Base-by-base conservation (phyloP, 1,140 invertebrate genomes). In the Arctopsyche grandis region DNA sequence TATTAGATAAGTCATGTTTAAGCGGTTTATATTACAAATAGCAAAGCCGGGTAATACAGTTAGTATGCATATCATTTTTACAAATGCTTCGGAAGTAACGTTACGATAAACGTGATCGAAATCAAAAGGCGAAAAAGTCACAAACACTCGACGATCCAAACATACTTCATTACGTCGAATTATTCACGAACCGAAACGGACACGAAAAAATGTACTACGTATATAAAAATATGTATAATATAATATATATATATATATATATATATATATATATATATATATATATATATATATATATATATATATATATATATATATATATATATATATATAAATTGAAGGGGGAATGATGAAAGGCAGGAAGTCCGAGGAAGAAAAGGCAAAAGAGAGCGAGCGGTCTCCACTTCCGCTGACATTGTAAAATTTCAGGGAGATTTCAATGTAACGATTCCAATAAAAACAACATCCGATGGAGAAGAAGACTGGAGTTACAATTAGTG, bases 401-500 rank as follows among this genome's bases (percentile, higher is more conserved):
- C 24, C 5, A 29, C n/a, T 14, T 19, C 24, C 19, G 71, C 71
- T 74, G 71, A 74, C 71, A 52, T n/a, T 74, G 71, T 74, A 56
- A 74, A 74, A 74, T 74, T 74, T 74, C 48, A 14, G 7, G n/a
- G 22, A 12, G 24, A 73, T 48, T 48, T 52, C 70, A 66, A 19
- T 66, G 60, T 66, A 66, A 66, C 24, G 69, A 43, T 70, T 69
- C 22, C 46, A 71, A 74, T 73, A 79, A 79, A 78, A 79, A 79
- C 56, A 74, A 79, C 71, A 63, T 79, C 70, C 78, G 43, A 29
- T n/a, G n/a, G n/a, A 44, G 9, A 19, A 69, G 48, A n/a, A 70
- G 48, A 69, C 66, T 24, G 14, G 70, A 16, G 66, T 66, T 52
- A 79, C 69, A 79, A 79, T 79, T 79, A 79, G 24, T 4, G 16